Percentiles rank a stretch among this genome's conserved stretches.
These are phyloP conservation scores for Fragum whitleyi DNA, from an alignment of 2,888 invertebrate species.

Conservation along the genomic window DNA sequence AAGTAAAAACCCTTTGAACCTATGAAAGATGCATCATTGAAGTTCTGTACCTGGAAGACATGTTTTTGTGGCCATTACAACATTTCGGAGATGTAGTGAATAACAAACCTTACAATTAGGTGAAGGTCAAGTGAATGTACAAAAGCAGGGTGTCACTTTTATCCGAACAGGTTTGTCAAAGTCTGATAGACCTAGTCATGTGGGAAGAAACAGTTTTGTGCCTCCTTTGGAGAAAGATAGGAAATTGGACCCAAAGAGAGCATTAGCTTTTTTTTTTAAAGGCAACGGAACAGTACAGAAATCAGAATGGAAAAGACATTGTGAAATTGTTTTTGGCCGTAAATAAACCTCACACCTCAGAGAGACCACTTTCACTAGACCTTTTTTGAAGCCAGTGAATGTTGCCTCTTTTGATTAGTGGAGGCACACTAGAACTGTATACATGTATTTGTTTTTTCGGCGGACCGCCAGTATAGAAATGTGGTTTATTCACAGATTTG, in stretches of 20 bases:
- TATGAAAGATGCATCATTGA: conserved; percentile 16
- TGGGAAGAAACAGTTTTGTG: conserved; percentile 22
- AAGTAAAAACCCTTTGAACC: conserved; percentile 26
- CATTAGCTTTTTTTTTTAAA: conserved; percentile 11
- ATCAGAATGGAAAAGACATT: neutral
- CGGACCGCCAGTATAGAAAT: conserved; percentile 2
- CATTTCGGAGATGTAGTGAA: conserved; percentile 41
- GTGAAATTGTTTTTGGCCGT: conserved; percentile 19
- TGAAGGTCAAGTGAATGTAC: conserved; percentile 27
- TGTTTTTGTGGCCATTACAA: conserved; percentile 40
- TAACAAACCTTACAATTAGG: conserved; percentile 37
- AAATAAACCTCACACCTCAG: conserved; percentile 17
- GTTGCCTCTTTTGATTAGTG: neutral
- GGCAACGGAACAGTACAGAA: conserved; percentile 2
- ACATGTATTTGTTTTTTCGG: neutral
- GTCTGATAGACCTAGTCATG: conserved; percentile 30
- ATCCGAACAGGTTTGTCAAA: conserved; percentile 14
- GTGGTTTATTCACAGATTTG: no score
- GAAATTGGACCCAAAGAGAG: conserved; percentile 37
- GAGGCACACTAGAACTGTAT: neutral
- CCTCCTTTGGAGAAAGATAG: conserved; percentile 33
- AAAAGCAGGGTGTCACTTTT: conserved; percentile 34
- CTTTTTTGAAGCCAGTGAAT: conserved; percentile 7
- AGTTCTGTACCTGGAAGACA: conserved; percentile 20
- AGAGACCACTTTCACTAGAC: conserved; percentile 20